phyloP scores from a whole-genome alignment of 2,113 vertebrate genomes.

The Epinephelus lanceolatus region DNA sequence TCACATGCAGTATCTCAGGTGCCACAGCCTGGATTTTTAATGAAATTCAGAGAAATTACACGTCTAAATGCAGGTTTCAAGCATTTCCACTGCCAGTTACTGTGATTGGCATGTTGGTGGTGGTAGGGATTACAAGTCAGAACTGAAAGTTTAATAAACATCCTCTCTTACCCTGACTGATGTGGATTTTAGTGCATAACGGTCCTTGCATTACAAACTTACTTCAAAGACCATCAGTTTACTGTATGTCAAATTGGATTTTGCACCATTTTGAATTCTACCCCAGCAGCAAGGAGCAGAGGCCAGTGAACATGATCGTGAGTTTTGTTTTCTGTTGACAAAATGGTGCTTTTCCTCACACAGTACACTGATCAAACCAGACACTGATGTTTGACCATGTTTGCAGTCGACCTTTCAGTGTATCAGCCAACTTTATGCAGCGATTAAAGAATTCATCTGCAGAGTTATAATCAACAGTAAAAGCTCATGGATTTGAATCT shows the following conservation, averaged over 20 bases:
- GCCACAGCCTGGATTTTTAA: slow-evolving; percentile 24
- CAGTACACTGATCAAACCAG: not conserved
- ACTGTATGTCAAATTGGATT: slow-evolving; percentile 19
- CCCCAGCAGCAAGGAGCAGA: not conserved
- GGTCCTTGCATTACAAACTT: slow-evolving; percentile 12
- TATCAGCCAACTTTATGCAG: slow-evolving; percentile 7
- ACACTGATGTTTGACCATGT: not conserved
- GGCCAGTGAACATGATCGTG: not conserved
- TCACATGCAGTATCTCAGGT: slow-evolving; percentile 25
- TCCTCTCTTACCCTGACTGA: slow-evolving; percentile 32
- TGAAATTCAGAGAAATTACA: slow-evolving; percentile 28
- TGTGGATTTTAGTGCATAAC: not conserved
- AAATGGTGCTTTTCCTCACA: not conserved
- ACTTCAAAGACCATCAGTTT: slow-evolving; percentile 31
- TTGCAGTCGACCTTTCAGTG: slow-evolving; percentile 26
- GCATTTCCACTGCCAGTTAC: slow-evolving; percentile 31
- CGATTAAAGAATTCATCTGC: slow-evolving; percentile 9
- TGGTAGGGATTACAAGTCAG: slow-evolving; percentile 32
- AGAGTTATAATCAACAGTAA: slow-evolving; percentile 11
- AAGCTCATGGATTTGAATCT: slow-evolving; percentile 34
- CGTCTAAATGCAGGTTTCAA: slow-evolving; percentile 24
- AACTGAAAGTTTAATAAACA: slow-evolving; percentile 44
- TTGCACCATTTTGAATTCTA: slow-evolving; percentile 32
- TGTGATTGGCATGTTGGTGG: slow-evolving; percentile 44
- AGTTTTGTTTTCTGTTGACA: not conserved